Evolutionary conservation across 2,113 vertebrate genomes (phyloP).

Genomic region (Mus pahari): DNA sequence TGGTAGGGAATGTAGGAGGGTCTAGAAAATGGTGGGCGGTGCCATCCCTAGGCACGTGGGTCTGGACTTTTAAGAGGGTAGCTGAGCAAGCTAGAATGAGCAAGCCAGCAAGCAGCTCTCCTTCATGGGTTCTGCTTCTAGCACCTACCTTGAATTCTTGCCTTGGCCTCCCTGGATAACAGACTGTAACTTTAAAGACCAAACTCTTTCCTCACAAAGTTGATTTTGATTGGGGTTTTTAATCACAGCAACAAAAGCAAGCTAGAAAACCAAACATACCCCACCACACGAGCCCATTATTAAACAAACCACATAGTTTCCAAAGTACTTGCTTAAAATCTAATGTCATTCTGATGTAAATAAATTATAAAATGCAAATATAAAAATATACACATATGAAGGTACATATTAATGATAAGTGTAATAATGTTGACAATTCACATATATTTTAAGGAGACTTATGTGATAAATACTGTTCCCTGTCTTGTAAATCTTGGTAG

Average conservation of each 20-base stretch:
- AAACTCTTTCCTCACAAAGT: not conserved
- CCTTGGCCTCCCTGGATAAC: not conserved
- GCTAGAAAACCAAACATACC: not conserved
- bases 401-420: not conserved
- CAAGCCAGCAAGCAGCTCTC: not conserved
- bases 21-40: not conserved
- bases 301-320: not conserved
- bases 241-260: not conserved
- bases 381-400: not conserved
- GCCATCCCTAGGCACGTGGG: not conserved
- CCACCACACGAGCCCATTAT: not conserved
- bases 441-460: slow-evolving; percentile 34
- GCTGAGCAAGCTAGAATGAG: not conserved
- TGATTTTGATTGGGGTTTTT: not conserved
- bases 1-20: not conserved
- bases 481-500: slow-evolving; percentile 53
- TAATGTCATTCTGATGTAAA: not conserved
- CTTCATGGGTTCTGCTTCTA: not conserved
- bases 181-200: not conserved
- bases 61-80: not conserved
- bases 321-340: slow-evolving; percentile 38
- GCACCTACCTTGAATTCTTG: not conserved
- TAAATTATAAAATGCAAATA: slow-evolving; percentile 44
- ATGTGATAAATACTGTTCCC: not conserved
- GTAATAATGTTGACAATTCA: not conserved